Conservation (phyloP, 2,888 invertebrate genomes). For the Acholoe squamosa region DNA sequence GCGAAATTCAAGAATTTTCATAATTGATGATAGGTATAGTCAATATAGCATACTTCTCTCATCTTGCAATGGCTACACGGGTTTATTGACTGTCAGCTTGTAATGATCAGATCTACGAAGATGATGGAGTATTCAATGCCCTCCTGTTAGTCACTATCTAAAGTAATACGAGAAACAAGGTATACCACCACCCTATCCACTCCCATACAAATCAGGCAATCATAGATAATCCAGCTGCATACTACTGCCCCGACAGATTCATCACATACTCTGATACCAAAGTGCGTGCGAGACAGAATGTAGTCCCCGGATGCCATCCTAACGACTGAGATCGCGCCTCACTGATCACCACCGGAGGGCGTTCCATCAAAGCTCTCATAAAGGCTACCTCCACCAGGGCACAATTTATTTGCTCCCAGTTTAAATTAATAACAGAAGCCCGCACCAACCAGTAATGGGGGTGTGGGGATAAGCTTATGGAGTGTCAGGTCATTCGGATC, state of each 20-base stretch:
- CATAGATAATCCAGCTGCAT: too few relatives aligned
- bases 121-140: too few relatives aligned
- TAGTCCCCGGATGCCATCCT: neutral
- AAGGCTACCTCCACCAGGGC: neutral
- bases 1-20: too few relatives aligned
- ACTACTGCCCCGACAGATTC: neutral
- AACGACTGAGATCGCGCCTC: constrained; percentile 20
- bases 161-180: too few relatives aligned
- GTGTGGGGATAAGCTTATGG: neutral
- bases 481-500: constrained; percentile 23
- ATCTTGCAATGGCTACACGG: too few relatives aligned
- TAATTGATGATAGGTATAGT: too few relatives aligned
- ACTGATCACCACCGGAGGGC: neutral
- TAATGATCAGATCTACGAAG: too few relatives aligned
- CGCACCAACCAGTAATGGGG: neutral
- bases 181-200: too few relatives aligned
- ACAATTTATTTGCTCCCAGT: constrained; percentile 26
- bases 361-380: neutral
- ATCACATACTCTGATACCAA: neutral
- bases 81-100: too few relatives aligned
- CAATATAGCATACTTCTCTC: too few relatives aligned
- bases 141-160: too few relatives aligned
- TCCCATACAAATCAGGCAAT: too few relatives aligned
- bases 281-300: constrained; percentile 10
- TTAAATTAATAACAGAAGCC: constrained; percentile 55